Base-by-base conservation (phyloP, 2,113 vertebrate species). In the Platycercus adscitus region DNA sequence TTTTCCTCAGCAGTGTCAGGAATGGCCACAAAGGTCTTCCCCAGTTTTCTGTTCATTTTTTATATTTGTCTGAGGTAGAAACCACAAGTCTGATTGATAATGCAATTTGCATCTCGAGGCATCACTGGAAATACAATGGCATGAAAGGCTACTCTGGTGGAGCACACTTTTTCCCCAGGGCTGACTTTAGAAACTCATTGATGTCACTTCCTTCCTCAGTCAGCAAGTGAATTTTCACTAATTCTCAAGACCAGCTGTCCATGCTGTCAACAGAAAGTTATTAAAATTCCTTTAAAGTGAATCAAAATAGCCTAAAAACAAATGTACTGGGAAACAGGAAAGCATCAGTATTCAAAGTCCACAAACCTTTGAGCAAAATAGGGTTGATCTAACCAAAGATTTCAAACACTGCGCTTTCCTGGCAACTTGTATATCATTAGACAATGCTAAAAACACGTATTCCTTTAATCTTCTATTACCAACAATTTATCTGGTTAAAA, bases 201-300 rank as follows among this genome's bases (percentile, higher is more conserved):
- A 98, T 98, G 98, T 98, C 98, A 98, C 98, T 98, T 98, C 98
- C 98, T 98, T 98, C 98, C 98, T 98, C 98, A 97, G 96, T 97
- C 97, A 98, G 98, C 98, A 98, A 98, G 97, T 98, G 97, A 98
- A 97, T 98, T 98, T 98, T 98, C 97, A 98, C 98, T 98, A 97
- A 98, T 98, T 98, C 97, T 98, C 97, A 97, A 97, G 98, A 98
- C 98, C 98, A 98, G 98, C 98, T 98, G 98, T 98, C 98, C 98
- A 82, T 97, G 98, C 97, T 98, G 98, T 98, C 98, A 98, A 98
- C 98, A 98, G 94, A 98, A 98, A 98, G 98, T 98, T 98, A 98
- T 98, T 98, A 98, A 98, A 98, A 98, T 98, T 98, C 98, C 97
- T 98, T 98, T 98, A 98, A 98, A 98, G 98, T 98, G 98, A 98